A percentile compares a stretch with the other conserved stretches of the same genome.
phyloP scores from a whole-genome alignment of 2,888 invertebrate species.

The Criorhina ranunculi region DNA sequence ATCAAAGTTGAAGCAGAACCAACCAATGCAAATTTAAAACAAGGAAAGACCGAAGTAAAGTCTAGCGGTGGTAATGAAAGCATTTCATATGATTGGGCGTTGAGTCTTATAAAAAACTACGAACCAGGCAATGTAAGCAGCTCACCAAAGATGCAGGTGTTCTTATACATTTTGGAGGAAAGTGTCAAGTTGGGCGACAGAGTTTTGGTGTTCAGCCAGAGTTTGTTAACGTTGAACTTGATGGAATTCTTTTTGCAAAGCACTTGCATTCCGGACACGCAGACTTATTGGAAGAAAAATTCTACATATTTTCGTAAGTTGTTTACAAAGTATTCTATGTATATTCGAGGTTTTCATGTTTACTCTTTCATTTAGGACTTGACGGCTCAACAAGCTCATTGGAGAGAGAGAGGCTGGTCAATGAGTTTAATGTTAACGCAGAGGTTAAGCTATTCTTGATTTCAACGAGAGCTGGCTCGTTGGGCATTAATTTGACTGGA shows the following conservation, averaged over 20 bases:
- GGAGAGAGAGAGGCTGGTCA: conserved; percentile 97
- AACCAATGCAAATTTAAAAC: conserved; percentile 21
- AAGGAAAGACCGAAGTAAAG: conserved; percentile 35
- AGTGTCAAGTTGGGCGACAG: conserved; percentile 95
- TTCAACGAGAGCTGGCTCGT: conserved; percentile 97
- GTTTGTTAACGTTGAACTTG: conserved; percentile 96
- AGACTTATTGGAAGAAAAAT: conserved; percentile 93
- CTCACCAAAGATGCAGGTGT: conserved; percentile 97
- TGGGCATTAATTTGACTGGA: conserved; percentile 98
- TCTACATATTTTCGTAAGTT: conserved; percentile 95
- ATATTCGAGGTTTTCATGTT: background rate
- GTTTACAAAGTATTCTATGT: background rate
- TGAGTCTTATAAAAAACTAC: conserved; percentile 93
- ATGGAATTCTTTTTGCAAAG: conserved; percentile 96
- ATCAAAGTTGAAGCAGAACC: conserved; percentile 83
- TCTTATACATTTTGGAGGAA: conserved; percentile 96
- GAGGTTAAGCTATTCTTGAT: conserved; percentile 96
- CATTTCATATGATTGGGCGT: conserved; percentile 95
- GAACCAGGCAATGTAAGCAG: conserved; percentile 95
- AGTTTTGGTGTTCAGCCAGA: conserved; percentile 97
- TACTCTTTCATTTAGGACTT: conserved; percentile 87
- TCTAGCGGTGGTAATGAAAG: conserved; percentile 89
- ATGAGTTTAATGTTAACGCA: conserved; percentile 96
- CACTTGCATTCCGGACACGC: conserved; percentile 88
- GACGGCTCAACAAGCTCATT: conserved; percentile 98